These are phyloP conservation scores for Mastomys coucha DNA, from an alignment of 2,113 vertebrate genomes.

Conservation along the genomic window DNA sequence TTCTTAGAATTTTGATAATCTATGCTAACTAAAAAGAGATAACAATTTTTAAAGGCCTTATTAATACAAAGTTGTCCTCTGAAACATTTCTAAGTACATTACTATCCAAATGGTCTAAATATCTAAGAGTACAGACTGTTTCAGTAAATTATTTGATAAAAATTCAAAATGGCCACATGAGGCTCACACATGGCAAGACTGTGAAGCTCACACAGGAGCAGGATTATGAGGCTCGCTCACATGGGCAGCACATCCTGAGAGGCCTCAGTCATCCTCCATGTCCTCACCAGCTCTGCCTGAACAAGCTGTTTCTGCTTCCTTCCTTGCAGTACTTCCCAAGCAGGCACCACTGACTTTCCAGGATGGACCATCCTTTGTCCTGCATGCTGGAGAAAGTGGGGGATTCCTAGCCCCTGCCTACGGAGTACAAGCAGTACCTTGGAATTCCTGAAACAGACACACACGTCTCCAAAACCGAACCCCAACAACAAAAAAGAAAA, in stretches of 20 bases:
- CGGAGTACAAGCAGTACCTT: neutral
- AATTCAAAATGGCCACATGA: neutral
- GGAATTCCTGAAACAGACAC: neutral
- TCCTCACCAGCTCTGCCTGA: neutral
- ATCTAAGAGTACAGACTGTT: neutral
- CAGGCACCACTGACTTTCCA: neutral
- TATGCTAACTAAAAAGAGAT: neutral
- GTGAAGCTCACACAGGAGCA: too few species aligned
- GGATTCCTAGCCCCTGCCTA: neutral
- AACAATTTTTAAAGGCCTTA: neutral
- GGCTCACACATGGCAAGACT: too few species aligned
- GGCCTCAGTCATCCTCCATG: neutral
- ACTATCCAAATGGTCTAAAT: neutral
- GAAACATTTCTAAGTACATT: neutral
- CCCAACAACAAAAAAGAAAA: neutral
- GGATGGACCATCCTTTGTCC: neutral
- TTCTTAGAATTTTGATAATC: constrained; percentile 40
- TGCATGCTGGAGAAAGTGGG: neutral
- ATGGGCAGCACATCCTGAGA: neutral
- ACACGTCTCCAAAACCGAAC: neutral
- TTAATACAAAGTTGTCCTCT: constrained; percentile 15
- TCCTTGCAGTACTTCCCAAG: neutral
- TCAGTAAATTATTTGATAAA: neutral
- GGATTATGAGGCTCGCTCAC: neutral
- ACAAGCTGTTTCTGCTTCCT: neutral